phyloP scores from a whole-genome alignment of 2,113 vertebrate genomes.

The Bubo bubo region DNA sequence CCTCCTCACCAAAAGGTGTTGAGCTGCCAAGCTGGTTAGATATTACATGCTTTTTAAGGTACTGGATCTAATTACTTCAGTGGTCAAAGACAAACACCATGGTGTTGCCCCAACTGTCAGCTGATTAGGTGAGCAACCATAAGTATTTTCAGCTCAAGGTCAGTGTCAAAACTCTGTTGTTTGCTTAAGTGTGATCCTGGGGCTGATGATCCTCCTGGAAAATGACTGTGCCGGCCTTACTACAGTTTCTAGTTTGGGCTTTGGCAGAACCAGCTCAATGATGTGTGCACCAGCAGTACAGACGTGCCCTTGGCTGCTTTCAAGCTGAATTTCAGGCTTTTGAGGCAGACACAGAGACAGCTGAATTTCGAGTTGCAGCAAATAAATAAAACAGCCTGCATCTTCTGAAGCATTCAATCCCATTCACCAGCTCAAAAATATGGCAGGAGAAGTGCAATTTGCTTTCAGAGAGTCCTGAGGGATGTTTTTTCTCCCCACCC shows the following conservation, averaged over 20 bases:
- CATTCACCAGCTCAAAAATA: not conserved
- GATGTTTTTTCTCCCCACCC: not conserved
- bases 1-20: not conserved
- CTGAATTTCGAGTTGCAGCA: not conserved
- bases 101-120: not conserved
- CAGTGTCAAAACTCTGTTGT: not conserved
- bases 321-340: not conserved
- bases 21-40: not conserved
- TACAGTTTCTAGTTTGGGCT: not conserved
- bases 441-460: not conserved
- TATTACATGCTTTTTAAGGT: not conserved
- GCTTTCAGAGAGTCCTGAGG: not conserved
- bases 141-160: not conserved
- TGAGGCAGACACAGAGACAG: not conserved
- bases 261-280: not conserved
- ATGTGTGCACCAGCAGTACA: not conserved
- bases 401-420: not conserved
- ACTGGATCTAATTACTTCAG: not conserved
- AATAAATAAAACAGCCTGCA: not conserved
- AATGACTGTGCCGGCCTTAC: not conserved
- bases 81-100: not conserved
- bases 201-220: not conserved
- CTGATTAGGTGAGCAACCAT: not conserved
- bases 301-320: not conserved
- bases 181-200: not conserved